These are phyloP conservation scores for Drusus annulatus DNA, from an alignment of 1,140 invertebrate species.

Conservation along the genomic window DNA sequence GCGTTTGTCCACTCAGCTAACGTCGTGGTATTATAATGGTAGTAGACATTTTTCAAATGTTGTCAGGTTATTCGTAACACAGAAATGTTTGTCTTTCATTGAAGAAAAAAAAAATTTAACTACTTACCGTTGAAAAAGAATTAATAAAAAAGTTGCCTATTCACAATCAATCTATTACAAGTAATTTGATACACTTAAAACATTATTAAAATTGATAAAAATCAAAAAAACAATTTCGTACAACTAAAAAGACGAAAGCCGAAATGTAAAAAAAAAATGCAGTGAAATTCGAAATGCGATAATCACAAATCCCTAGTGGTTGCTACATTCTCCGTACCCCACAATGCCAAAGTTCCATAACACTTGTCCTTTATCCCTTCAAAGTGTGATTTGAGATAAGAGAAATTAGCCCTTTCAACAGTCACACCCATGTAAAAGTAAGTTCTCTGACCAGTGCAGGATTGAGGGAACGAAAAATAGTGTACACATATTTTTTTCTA, in stretches of 20 bases:
- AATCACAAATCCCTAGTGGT: conserved; percentile 22
- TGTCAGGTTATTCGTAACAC: no score
- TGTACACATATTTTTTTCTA: not conserved
- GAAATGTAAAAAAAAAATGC: not conserved
- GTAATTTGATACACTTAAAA: not conserved
- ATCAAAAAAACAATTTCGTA: not conserved
- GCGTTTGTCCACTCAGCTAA: no score
- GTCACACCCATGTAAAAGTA: conserved; percentile 29
- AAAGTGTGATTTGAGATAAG: conserved; percentile 33
- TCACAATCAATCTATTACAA: no score
- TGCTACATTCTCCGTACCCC: not conserved
- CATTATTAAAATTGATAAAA: not conserved
- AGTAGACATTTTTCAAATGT: no score
- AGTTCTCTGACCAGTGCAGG: not conserved
- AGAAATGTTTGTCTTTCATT: no score
- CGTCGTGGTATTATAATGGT: no score
- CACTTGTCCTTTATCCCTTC: not conserved
- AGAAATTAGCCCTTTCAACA: conserved; percentile 24
- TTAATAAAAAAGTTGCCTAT: no score
- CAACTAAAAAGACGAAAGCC: not conserved
- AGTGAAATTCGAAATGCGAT: conserved; percentile 35
- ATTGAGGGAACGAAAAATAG: not conserved
- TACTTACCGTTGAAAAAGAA: no score
- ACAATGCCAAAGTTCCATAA: not conserved
- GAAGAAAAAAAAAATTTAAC: no score